A percentile compares a stretch with the other conserved stretches of the same genome.
Conservation (phyloP, 2,888 invertebrate species). For the Saturnia japonica region DNA sequence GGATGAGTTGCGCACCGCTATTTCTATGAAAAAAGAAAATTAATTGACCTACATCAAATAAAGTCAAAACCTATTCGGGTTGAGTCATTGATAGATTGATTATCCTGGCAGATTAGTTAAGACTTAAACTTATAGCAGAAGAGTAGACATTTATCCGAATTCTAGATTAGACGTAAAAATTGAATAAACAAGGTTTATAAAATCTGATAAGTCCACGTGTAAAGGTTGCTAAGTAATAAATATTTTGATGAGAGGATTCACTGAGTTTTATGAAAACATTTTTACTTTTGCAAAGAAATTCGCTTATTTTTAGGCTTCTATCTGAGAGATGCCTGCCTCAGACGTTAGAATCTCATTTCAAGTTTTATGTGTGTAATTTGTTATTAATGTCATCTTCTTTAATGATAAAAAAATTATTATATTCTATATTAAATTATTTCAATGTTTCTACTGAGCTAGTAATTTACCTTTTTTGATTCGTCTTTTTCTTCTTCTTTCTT, state of each 20-base stretch:
- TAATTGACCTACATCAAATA: no score
- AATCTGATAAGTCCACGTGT: slow-evolving; percentile 48
- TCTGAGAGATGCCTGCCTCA: slow-evolving; percentile 16
- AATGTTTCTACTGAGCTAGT: neutral
- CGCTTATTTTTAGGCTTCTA: slow-evolving; percentile 20
- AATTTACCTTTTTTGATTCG: no score
- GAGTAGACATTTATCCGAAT: neutral
- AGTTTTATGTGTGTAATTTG: slow-evolving; percentile 19
- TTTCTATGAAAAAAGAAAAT: no score
- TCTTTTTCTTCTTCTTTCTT: no score
- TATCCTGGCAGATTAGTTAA: no score
- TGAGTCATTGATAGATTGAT: no score
- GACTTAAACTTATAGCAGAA: neutral
- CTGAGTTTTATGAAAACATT: slow-evolving; percentile 35
- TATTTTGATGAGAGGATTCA: slow-evolving; percentile 45
- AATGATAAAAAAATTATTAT: neutral
- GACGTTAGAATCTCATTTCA: slow-evolving; percentile 20
- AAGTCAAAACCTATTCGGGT: no score
- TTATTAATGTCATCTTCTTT: slow-evolving; percentile 21
- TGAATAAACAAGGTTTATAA: slow-evolving; percentile 40
- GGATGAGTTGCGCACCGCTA: no score
- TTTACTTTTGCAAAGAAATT: slow-evolving; percentile 28
- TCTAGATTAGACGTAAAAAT: slow-evolving; percentile 6
- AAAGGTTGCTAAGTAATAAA: slow-evolving; percentile 43
- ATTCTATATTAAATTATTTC: slow-evolving; percentile 10